These are phyloP conservation scores for Agrochola circellaris DNA, from an alignment of 2,888 invertebrate species.

Conservation along the genomic window DNA sequence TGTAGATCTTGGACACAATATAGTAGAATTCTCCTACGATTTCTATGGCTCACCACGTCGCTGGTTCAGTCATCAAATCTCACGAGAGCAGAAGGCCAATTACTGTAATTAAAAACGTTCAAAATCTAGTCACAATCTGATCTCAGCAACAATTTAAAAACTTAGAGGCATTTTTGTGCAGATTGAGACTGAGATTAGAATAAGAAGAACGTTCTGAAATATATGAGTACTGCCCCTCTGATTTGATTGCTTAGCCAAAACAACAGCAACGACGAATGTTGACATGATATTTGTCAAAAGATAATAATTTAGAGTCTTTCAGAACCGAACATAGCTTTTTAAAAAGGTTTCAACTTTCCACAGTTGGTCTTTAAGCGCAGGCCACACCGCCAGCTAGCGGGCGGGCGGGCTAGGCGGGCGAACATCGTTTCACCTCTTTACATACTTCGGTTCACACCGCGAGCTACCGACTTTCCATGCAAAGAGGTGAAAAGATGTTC, in stretches of 20 bases:
- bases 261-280: not conserved
- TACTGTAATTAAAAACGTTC: not conserved
- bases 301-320: not conserved
- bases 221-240: not conserved
- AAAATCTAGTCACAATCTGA: not conserved
- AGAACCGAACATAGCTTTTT: not conserved
- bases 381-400: too few relatives aligned
- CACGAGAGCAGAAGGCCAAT: not conserved
- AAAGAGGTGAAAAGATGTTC: too few relatives aligned
- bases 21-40: not conserved
- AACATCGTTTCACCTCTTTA: too few relatives aligned
- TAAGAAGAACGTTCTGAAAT: not conserved
- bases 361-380: too few relatives aligned
- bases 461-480: too few relatives aligned
- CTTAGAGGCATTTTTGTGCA: not conserved
- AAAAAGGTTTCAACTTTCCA: not conserved
- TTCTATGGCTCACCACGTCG: not conserved
- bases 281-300: not conserved
- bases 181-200: not conserved
- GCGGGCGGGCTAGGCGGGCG: too few relatives aligned
- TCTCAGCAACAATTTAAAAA: not conserved
- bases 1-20: not conserved
- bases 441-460: too few relatives aligned
- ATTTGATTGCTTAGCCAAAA: not conserved
- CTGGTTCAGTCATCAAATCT: not conserved